Conservation (phyloP, 2,113 vertebrate genomes). For the Furnarius figulus region DNA sequence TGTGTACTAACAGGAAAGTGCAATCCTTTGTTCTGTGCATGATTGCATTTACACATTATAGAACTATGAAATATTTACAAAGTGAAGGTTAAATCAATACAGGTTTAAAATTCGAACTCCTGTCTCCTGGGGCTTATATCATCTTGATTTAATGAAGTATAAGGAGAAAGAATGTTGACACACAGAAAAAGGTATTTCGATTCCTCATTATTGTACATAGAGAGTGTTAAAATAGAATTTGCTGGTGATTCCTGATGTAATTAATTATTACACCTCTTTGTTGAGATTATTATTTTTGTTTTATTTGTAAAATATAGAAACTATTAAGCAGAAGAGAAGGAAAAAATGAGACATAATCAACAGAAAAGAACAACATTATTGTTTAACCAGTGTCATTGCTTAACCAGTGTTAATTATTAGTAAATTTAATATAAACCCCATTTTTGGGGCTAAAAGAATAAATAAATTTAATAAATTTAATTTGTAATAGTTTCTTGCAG, state of each 20-base stretch:
- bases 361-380: not conserved
- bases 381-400: not conserved
- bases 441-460: not conserved
- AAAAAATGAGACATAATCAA: not conserved
- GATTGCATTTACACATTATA: constrained; percentile 66
- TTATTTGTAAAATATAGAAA: constrained; percentile 36
- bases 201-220: constrained; percentile 50
- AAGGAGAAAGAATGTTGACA: constrained; percentile 71
- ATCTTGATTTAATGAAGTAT: constrained; percentile 79
- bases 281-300: constrained; percentile 39
- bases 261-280: constrained; percentile 65
- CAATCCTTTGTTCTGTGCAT: constrained; percentile 64
- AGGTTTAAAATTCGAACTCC: constrained; percentile 76
- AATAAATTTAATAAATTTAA: not conserved
- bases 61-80: constrained; percentile 78
- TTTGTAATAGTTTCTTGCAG: not conserved
- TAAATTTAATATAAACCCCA: not conserved
- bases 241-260: constrained; percentile 47
- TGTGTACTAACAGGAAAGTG: constrained; percentile 36
- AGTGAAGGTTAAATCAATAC: constrained; percentile 80
- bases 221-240: constrained; percentile 59
- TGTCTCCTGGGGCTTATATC: constrained; percentile 70
- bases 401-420: not conserved
- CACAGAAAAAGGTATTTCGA: constrained; percentile 49
- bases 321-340: not conserved